phyloP scores from a whole-genome alignment of 1,140 invertebrate species.

The Drosophila prosaltans region DNA sequence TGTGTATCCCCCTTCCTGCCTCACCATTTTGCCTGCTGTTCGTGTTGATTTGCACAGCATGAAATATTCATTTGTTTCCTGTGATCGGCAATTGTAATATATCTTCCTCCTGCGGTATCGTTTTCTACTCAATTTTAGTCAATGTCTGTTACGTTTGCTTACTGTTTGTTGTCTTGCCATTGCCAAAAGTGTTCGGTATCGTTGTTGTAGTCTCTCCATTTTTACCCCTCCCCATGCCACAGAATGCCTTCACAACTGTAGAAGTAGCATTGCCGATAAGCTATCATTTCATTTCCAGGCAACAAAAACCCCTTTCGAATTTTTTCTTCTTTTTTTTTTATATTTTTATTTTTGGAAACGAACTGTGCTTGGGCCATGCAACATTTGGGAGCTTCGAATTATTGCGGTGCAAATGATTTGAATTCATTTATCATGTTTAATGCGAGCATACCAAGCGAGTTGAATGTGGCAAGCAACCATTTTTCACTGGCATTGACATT shows the following conservation, averaged over 20 bases:
- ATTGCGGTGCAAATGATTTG: conserved; percentile 76
- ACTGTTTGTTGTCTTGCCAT: conserved; percentile 58
- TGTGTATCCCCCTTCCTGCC: conserved; percentile 3
- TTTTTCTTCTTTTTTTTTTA: conserved; percentile 22
- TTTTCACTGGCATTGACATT: conserved; percentile 62
- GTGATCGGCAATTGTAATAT: conserved; percentile 81
- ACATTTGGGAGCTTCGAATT: conserved; percentile 43
- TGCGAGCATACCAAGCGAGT: conserved; percentile 49
- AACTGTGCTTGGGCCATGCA: conserved; percentile 5
- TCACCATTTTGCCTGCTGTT: background rate
- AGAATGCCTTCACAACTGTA: background rate
- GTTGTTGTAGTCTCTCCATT: conserved; percentile 29
- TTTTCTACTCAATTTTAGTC: conserved; percentile 80
- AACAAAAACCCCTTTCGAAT: conserved; percentile 38
- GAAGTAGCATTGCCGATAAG: conserved; percentile 62
- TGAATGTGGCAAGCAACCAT: conserved; percentile 60
- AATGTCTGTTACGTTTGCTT: conserved; percentile 66
- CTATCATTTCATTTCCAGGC: conserved; percentile 72
- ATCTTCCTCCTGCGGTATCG: conserved; percentile 78
- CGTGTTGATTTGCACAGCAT: conserved; percentile 77
- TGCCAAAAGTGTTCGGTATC: conserved; percentile 55
- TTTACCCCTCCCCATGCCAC: conserved; percentile 21
- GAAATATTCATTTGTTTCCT: conserved; percentile 82
- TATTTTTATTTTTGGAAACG: conserved; percentile 4
- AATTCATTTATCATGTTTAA: conserved; percentile 78